Conservation (phyloP, 2,113 vertebrate genomes). For the Macrotis lagotis region DNA sequence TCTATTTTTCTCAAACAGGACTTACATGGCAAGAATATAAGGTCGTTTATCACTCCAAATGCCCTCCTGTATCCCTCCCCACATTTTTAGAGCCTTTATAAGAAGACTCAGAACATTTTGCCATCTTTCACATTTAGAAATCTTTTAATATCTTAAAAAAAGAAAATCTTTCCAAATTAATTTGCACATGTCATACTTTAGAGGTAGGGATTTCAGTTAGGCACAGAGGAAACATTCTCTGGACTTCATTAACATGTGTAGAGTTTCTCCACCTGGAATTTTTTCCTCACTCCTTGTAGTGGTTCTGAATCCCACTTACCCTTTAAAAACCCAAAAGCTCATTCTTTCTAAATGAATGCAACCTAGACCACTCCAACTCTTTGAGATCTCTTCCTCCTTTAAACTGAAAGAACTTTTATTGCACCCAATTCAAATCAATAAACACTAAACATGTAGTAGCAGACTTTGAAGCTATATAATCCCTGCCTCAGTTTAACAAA, state of each 20-base stretch:
- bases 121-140: background rate
- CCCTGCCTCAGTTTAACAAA: background rate
- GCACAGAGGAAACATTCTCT: background rate
- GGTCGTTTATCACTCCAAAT: background rate
- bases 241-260: background rate
- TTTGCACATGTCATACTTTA: background rate
- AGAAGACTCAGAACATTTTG: conserved; percentile 13
- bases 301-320: background rate
- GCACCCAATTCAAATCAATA: background rate
- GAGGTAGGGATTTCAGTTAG: background rate
- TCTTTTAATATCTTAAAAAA: conserved; percentile 2
- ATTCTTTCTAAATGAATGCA: background rate
- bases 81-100: background rate
- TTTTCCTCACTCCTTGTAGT: background rate
- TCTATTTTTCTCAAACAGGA: background rate
- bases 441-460: background rate
- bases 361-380: background rate
- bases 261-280: background rate
- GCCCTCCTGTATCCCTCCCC: background rate
- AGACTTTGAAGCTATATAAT: background rate
- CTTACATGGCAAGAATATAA: background rate
- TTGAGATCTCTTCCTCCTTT: background rate
- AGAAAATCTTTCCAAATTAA: background rate
- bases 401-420: background rate
- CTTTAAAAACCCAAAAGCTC: background rate